Percentiles rank a stretch among this genome's conserved stretches.
phyloP scores from a whole-genome alignment of 2,888 invertebrate genomes.

The Polyploca ridens region DNA sequence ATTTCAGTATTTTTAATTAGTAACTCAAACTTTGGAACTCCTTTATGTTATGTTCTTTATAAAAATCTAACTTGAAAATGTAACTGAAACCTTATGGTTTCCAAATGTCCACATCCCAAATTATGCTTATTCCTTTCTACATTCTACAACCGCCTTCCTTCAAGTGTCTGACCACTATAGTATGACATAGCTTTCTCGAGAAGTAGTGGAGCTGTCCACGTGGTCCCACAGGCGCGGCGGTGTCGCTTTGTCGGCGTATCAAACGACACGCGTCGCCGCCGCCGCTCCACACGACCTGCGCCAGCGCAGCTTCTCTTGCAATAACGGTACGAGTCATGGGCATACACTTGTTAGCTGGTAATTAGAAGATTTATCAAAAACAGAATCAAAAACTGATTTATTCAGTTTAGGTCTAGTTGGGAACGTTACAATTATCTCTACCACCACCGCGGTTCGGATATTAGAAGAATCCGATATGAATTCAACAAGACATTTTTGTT shows the following conservation, averaged over 20 bases:
- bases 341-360: conserved; percentile 12
- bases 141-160: conserved; percentile 22
- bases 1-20: neutral
- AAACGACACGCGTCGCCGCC: conserved; percentile 68
- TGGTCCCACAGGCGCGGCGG: conserved; percentile 62
- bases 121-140: neutral
- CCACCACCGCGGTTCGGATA: too few species aligned
- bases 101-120: too few species aligned
- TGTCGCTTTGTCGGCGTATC: conserved; percentile 75
- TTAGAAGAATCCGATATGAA: too few species aligned
- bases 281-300: conserved; percentile 39
- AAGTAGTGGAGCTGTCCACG: conserved; percentile 40
- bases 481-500: too few species aligned
- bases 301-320: conserved; percentile 28
- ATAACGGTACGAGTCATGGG: conserved; percentile 26
- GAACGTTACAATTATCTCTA: too few species aligned
- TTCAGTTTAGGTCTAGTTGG: too few species aligned
- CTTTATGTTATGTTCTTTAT: neutral
- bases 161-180: conserved; percentile 10
- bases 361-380: too few species aligned
- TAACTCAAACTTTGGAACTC: neutral
- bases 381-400: too few species aligned
- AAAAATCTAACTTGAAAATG: neutral
- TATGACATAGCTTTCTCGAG: conserved; percentile 15
- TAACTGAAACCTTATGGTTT: too few species aligned